Evolutionary conservation across 2,113 vertebrate genomes (phyloP).

Genomic region (Polypterus senegalus): DNA sequence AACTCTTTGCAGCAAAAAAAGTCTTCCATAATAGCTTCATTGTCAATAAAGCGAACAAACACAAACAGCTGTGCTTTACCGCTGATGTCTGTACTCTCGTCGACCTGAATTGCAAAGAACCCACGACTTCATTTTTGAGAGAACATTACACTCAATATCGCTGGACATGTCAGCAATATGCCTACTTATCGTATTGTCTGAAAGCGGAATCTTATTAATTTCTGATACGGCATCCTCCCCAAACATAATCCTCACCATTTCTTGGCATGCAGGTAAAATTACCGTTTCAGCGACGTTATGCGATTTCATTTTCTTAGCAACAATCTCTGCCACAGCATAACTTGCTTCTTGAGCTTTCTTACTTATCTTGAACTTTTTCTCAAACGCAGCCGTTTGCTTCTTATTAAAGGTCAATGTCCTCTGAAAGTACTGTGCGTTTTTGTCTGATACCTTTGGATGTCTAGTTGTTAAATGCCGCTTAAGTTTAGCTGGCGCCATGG

Average conservation of each 20-base stretch:
- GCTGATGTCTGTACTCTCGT: conserved; percentile 13
- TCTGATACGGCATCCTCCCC: background rate
- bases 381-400: no score
- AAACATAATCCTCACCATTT: conserved; percentile 9
- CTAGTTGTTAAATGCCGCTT: no score
- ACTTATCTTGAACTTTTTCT: no score
- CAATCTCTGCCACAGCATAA: no score
- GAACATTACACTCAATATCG: conserved; percentile 12
- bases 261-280: conserved; percentile 19
- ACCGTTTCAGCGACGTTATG: no score
- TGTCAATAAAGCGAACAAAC: conserved; percentile 12
- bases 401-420: no score
- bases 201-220: conserved; percentile 8
- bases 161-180: conserved; percentile 16
- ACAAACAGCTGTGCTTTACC: conserved; percentile 9
- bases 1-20: conserved; percentile 12
- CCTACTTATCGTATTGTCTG: conserved; percentile 5
- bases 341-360: no score
- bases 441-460: no score
- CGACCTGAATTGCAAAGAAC: conserved; percentile 17
- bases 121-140: conserved; percentile 6
- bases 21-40: conserved; percentile 2
- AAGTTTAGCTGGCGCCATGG: no score
- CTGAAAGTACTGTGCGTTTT: no score
- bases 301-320: no score